These are phyloP conservation scores for Gerris lacustris DNA, from an alignment of 2,888 invertebrate genomes.

Conservation along the genomic window DNA sequence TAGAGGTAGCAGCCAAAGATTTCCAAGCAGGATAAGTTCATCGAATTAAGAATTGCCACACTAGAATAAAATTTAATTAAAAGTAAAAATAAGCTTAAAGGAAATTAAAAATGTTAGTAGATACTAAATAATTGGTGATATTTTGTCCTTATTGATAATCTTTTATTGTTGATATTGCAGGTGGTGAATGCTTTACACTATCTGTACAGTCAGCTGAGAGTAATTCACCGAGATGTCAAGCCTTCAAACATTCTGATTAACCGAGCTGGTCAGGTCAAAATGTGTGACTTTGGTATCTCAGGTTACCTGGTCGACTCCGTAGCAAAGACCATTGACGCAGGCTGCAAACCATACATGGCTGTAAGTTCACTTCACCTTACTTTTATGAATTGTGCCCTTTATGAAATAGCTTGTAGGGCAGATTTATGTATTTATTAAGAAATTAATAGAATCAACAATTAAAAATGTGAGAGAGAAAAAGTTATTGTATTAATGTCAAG, in stretches of 20 bases:
- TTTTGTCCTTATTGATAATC: too few relatives aligned
- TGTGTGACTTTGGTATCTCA: constrained; percentile 98
- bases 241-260: constrained; percentile 96
- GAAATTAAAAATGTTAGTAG: too few relatives aligned
- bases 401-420: neutral
- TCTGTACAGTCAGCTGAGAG: constrained; percentile 74
- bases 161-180: constrained; percentile 34
- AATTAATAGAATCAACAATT: neutral
- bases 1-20: too few relatives aligned
- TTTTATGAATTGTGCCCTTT: neutral
- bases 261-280: constrained; percentile 84
- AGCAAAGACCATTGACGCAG: constrained; percentile 94
- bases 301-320: constrained; percentile 94
- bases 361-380: constrained; percentile 40
- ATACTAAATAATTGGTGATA: too few relatives aligned
- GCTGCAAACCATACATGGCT: constrained; percentile 98
- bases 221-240: constrained; percentile 94
- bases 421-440: neutral
- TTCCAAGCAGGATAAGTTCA: too few relatives aligned
- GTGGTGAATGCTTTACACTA: constrained; percentile 88
- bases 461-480: neutral
- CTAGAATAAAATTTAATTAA: too few relatives aligned
- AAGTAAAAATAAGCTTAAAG: too few relatives aligned
- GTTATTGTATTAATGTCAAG: too few relatives aligned
- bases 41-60: too few relatives aligned